Base-by-base conservation (phyloP, 2,797 vertebrate genomes). In the Botia kubotai region DNA sequence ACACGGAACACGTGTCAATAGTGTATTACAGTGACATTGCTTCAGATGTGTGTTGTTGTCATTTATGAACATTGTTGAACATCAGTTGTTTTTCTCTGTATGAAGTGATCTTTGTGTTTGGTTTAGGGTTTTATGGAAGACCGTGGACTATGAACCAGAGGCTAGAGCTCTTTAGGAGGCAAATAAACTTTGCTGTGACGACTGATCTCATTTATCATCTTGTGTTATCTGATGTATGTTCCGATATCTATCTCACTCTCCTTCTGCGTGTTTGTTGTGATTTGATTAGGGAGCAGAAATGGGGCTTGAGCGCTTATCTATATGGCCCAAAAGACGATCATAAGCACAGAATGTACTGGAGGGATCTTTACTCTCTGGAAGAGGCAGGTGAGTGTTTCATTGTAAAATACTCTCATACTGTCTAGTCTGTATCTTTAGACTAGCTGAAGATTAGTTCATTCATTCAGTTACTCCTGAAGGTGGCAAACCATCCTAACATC, bases 81-180 rank as follows among this genome's bases (percentile, higher is more conserved):
- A 17, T 29, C 0, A 46, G 19, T 46, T 62, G 21, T 58, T 58
- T 58, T 58, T 10, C 57, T 60, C 11, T 4, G 5, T 75, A 2
- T 81, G 46, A 81, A n/a, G 12, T 83, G 82, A 87, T 62, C 84
- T 89, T 84, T 89, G 79, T 67, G 86, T 88, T 39, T 0, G 8
- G 43, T 79, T 70, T 85, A 99, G 98, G 98, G 68, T 99, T 99
- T 95, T 99, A 99, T 94, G 98, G 98, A 86, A 95, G 98, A 83
- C 98, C 98, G 72, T 99, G 98, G 98, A 95, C 97, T 89, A 99
- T 99, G 98, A 97, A 96, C 87, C 98, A 99, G 88, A 97, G 98
- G 84, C 97, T 96, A 72, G 96, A 97, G 86, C 96, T 99, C 83
- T 99, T 99, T 88, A 95, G 95, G 93, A 96, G 97, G 98, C 97